A percentile compares a stretch with the other conserved stretches of the same genome.
These are phyloP conservation scores for Himalopsyche tibetana DNA, from an alignment of 2,888 invertebrate genomes.

Conservation along the genomic window DNA sequence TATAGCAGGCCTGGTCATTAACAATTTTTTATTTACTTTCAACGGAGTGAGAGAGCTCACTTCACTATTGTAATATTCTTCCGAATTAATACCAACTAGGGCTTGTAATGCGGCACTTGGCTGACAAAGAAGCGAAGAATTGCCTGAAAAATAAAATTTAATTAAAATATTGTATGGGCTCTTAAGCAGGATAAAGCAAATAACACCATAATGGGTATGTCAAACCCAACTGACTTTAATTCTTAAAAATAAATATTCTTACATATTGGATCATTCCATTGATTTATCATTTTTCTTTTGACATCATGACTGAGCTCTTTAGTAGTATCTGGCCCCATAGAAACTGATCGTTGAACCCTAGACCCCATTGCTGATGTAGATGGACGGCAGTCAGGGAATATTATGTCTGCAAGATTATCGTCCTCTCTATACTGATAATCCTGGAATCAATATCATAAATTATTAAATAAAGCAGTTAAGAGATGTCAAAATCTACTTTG, in stretches of 20 bases:
- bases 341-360: constrained; percentile 89
- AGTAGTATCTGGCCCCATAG: constrained; percentile 86
- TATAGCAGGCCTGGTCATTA: constrained; percentile 88
- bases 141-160: constrained; percentile 75
- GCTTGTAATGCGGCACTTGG: constrained; percentile 92
- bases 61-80: constrained; percentile 67
- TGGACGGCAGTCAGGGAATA: constrained; percentile 44
- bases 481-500: constrained; percentile 26
- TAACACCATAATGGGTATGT: no score
- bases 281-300: constrained; percentile 83
- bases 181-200: no score
- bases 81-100: constrained; percentile 77
- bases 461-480: background rate
- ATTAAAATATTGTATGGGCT: constrained; percentile 44
- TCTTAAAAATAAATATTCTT: background rate
- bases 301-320: constrained; percentile 78
- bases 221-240: no score
- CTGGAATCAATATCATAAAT: constrained; percentile 70
- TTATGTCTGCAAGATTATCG: constrained; percentile 68
- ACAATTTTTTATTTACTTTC: constrained; percentile 74
- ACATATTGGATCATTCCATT: constrained; percentile 77
- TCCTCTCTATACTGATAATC: constrained; percentile 73
- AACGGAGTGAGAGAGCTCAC: constrained; percentile 70
- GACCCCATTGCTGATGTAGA: constrained; percentile 70
- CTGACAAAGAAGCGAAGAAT: constrained; percentile 89